Conservation (phyloP, 2,888 invertebrate genomes). For the Argynnis bischoffii region DNA sequence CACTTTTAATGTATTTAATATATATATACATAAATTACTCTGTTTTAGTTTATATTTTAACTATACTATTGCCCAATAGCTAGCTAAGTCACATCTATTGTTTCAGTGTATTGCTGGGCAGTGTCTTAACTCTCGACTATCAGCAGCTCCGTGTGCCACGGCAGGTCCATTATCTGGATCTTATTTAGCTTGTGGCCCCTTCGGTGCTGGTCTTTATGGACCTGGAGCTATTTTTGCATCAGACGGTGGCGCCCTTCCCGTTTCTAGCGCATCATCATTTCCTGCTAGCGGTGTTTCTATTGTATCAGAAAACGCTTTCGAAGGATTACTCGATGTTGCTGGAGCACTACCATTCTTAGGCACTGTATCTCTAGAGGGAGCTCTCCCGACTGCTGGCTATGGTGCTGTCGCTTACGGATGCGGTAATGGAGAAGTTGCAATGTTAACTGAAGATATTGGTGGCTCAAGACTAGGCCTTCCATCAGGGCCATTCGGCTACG, state of each 20-base stretch:
- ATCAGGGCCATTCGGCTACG: background rate
- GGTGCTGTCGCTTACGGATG: slow-evolving; percentile 49
- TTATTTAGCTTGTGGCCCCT: background rate
- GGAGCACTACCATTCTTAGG: slow-evolving; percentile 49
- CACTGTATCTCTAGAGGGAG: slow-evolving; percentile 50
- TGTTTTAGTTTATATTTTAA: no score
- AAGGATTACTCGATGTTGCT: slow-evolving; percentile 45
- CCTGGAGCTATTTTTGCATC: slow-evolving; percentile 38
- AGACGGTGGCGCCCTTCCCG: slow-evolving; percentile 40
- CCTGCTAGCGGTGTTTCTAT: slow-evolving; percentile 44
- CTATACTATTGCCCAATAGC: background rate
- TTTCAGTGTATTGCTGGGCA: slow-evolving; percentile 44
- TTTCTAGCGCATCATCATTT: slow-evolving; percentile 47
- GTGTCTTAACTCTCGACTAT: slow-evolving; percentile 35
- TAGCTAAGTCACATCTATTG: background rate
- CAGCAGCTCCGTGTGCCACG: slow-evolving; percentile 16
- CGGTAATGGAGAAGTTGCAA: slow-evolving; percentile 45
- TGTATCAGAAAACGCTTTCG: slow-evolving; percentile 49
- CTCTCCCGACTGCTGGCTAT: slow-evolving; percentile 48
- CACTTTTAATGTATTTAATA: no score
- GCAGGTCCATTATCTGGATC: background rate
- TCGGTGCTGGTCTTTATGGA: slow-evolving; percentile 25
- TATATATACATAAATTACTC: no score
- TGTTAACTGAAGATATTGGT: slow-evolving; percentile 42
- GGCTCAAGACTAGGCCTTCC: slow-evolving; percentile 32